Conservation (phyloP, 1,140 invertebrate species). For the Danaus plexippus region DNA sequence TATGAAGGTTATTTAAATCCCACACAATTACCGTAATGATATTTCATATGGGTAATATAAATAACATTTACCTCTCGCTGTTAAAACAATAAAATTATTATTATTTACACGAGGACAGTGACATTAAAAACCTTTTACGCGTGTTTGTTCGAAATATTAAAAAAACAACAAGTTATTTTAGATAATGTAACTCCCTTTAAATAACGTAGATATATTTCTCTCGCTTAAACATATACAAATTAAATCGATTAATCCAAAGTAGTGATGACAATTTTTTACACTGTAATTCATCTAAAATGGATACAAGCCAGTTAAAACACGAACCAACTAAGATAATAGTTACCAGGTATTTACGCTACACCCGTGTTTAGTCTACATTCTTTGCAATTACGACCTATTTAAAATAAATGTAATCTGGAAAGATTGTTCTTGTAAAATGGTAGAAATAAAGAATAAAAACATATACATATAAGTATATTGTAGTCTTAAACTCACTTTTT, state of each 20-base stretch:
- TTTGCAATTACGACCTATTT: conserved; percentile 20
- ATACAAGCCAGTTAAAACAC: conserved; percentile 13
- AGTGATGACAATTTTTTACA: too few species aligned
- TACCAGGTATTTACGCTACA: too few species aligned
- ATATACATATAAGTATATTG: not conserved
- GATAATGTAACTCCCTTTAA: too few species aligned
- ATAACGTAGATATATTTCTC: too few species aligned
- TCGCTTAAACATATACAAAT: too few species aligned
- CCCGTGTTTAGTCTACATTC: conserved; percentile 19
- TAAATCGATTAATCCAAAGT: too few species aligned
- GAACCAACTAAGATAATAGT: too few species aligned
- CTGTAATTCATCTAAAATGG: not conserved
- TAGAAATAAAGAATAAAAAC: conserved; percentile 1
- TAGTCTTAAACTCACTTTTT: conserved; percentile 23
- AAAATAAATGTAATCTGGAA: conserved; percentile 1
- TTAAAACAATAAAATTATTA: too few species aligned
- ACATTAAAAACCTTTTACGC: not conserved
- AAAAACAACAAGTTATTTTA: too few species aligned
- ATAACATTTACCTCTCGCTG: too few species aligned
- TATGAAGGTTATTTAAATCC: conserved; percentile 19
- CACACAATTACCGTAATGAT: conserved; percentile 16
- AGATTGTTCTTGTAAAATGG: too few species aligned
- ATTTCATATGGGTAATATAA: not conserved
- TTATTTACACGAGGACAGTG: not conserved
- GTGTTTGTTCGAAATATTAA: too few species aligned